Evolutionary conservation across 2,888 invertebrate species (phyloP).

Genomic region (Plebejus melissa): DNA sequence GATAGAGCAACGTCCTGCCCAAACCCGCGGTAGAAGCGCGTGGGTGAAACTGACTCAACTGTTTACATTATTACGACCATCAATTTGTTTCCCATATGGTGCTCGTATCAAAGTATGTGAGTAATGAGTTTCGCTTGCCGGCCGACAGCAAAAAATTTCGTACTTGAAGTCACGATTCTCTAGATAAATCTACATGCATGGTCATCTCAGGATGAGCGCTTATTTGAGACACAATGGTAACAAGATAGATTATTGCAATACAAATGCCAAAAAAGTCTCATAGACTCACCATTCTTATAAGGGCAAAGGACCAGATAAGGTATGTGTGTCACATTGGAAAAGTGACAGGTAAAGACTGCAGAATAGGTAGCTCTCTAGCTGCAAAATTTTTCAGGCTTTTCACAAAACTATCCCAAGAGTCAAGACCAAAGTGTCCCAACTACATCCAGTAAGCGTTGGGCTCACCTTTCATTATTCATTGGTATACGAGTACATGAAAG

Average conservation of each 20-base stretch:
- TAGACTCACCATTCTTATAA: not conserved
- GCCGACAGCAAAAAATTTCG: constrained; percentile 34
- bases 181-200: constrained; percentile 15
- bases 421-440: not conserved
- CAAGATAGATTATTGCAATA: not conserved
- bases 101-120: constrained; percentile 44
- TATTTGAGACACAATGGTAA: not conserved
- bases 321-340: not conserved
- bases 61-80: constrained; percentile 59
- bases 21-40: constrained; percentile 34
- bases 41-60: constrained; percentile 54
- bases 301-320: not conserved
- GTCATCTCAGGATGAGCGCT: not conserved
- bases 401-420: not conserved
- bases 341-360: not conserved
- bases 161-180: constrained; percentile 31
- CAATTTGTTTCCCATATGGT: constrained; percentile 52
- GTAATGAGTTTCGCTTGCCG: constrained; percentile 40
- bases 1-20: constrained; percentile 27
- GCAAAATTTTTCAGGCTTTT: not conserved
- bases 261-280: not conserved
- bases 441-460: too few relatives aligned
- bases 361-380: not conserved
- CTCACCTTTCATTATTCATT: not conserved
- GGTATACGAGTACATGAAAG: not conserved